Conservation (phyloP, 2,113 vertebrate species). For the Cavia porcellus region DNA sequence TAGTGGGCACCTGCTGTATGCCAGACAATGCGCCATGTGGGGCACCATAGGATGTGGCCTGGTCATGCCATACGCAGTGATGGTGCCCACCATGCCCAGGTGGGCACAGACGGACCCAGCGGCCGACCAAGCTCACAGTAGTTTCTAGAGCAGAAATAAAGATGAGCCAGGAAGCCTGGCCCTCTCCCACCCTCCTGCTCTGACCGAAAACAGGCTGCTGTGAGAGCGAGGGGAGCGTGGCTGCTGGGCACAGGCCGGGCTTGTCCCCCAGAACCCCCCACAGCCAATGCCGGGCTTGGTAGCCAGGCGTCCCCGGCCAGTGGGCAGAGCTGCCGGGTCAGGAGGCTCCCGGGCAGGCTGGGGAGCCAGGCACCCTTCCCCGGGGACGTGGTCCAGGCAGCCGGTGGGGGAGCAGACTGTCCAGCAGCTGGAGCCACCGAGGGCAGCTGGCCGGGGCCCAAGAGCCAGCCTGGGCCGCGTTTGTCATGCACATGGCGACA, state of each 20-base stretch:
- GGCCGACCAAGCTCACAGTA: neutral
- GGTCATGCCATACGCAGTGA: rapidly evolving
- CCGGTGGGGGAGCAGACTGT: neutral
- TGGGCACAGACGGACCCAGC: neutral
- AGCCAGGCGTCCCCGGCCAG: neutral
- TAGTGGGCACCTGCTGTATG: neutral
- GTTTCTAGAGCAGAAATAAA: neutral
- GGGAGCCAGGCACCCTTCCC: neutral
- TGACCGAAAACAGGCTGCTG: neutral
- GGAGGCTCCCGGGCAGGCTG: neutral
- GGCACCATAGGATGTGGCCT: neutral
- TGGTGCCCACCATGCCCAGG: rapidly evolving
- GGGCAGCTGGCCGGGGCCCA: constrained; percentile 20
- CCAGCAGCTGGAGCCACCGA: constrained; percentile 53
- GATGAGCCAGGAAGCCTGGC: neutral
- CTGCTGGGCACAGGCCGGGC: rapidly evolving
- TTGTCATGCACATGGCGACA: constrained; percentile 49
- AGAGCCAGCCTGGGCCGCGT: neutral
- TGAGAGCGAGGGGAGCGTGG: too few relatives aligned
- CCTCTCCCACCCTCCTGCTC: neutral
- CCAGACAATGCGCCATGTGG: rapidly evolving
- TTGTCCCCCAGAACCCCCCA: rapidly evolving
- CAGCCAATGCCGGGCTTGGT: neutral
- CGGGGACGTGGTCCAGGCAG: neutral
- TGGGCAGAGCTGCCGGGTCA: neutral